Evolutionary conservation across 1,140 invertebrate species (phyloP).

Genomic region (Homarus americanus): DNA sequence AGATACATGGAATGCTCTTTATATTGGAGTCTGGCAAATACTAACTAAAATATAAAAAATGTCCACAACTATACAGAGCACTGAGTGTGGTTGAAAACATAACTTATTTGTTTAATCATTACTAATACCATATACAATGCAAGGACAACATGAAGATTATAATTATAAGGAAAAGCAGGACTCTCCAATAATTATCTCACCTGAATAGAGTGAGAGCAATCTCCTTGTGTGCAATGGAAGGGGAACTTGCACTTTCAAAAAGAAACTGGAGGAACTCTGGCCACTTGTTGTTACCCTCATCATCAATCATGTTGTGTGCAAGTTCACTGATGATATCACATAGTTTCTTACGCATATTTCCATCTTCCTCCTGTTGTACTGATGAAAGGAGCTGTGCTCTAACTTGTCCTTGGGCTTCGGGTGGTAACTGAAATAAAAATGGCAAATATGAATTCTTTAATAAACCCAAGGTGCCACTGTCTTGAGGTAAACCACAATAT

Average conservation of each 20-base stretch:
- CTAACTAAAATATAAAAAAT: no score
- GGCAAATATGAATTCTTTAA: neutral
- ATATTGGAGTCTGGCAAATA: no score
- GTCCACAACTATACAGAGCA: no score
- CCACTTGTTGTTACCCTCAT: constrained; percentile 98
- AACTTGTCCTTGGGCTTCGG: constrained; percentile 89
- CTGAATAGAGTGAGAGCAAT: constrained; percentile 96
- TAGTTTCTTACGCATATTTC: constrained; percentile 90
- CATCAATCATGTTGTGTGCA: constrained; percentile 96
- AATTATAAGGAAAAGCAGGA: no score
- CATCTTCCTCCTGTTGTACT: constrained; percentile 88
- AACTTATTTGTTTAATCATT: no score
- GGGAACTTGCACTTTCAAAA: constrained; percentile 94
- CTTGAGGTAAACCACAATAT: no score
- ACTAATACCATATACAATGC: no score
- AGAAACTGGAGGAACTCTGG: constrained; percentile 97
- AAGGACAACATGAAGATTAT: no score
- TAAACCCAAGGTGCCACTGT: neutral
- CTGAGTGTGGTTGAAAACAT: no score
- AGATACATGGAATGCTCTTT: no score
- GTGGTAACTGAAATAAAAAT: constrained; percentile 82
- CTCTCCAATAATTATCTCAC: constrained; percentile 79
- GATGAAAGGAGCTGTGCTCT: constrained; percentile 91
- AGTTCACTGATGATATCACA: constrained; percentile 97
- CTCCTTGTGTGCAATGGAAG: constrained; percentile 91